Percentiles rank a stretch among this genome's conserved stretches.
Conservation (phyloP, 2,888 invertebrate genomes). For the Callinectes sapidus region DNA sequence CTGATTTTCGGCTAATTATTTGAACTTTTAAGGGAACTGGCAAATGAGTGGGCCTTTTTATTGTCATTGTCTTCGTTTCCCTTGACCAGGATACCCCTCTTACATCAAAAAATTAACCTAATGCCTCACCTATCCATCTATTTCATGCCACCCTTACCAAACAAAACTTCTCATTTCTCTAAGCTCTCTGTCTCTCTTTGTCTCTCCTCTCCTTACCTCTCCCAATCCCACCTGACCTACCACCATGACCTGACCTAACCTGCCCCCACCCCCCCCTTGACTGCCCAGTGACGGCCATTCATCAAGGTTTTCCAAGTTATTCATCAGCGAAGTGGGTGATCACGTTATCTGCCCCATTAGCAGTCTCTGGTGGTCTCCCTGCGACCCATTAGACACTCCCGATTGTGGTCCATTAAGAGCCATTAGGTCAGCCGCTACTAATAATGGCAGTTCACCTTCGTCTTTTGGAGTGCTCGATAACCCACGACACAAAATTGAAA, state of each 20-base stretch:
- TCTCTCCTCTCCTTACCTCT: background rate
- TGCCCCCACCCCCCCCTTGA: background rate
- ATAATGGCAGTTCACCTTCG: constrained; percentile 10
- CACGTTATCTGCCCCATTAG: constrained; percentile 25
- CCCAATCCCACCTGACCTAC: background rate
- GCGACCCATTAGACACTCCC: background rate
- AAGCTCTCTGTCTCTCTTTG: no score
- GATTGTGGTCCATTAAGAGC: constrained; percentile 20
- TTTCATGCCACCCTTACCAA: no score
- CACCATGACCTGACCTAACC: background rate
- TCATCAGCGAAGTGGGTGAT: background rate
- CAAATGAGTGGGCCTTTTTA: no score
- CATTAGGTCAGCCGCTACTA: constrained; percentile 10
- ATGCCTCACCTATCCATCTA: no score
- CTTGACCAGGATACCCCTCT: no score
- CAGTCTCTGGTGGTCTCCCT: background rate
- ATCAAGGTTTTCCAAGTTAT: background rate
- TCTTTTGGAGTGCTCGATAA: background rate
- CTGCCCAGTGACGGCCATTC: background rate
- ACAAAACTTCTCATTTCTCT: no score
- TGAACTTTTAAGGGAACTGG: no score
- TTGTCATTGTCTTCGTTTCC: no score
- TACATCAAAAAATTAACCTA: no score
- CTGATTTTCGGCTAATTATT: no score
- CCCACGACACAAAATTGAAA: background rate